These are phyloP conservation scores for Oryzaephilus surinamensis DNA, from an alignment of 1,140 invertebrate species.

Conservation along the genomic window DNA sequence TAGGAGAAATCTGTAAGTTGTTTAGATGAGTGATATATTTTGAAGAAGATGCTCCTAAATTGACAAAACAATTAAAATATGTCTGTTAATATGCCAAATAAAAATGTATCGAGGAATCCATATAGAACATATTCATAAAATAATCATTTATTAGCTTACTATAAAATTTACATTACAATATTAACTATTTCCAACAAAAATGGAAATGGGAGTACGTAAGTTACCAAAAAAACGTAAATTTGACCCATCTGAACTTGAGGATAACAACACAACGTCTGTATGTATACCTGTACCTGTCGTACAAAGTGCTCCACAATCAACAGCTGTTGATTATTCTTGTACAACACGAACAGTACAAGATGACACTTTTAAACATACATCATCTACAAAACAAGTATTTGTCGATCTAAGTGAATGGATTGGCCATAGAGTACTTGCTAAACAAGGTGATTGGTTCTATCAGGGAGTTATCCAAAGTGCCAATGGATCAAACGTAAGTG, in stretches of 20 bases:
- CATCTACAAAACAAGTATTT: constrained; percentile 22
- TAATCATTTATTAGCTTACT: constrained; percentile 4
- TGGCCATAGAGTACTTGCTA: constrained; percentile 80
- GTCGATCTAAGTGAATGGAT: constrained; percentile 84
- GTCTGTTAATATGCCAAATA: constrained; percentile 5
- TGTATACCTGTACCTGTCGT: constrained; percentile 32
- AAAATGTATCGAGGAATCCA: constrained; percentile 17
- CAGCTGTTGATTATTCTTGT: constrained; percentile 49
- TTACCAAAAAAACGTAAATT: constrained; percentile 85
- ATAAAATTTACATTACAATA: background rate
- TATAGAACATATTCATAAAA: constrained; percentile 23
- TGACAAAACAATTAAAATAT: constrained; percentile 9
- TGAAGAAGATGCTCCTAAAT: constrained; percentile 10
- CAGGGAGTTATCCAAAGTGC: constrained; percentile 65
- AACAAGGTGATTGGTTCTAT: constrained; percentile 67
- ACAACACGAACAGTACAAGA: no score
- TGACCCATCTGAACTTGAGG: constrained; percentile 71
- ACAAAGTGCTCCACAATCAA: constrained; percentile 42
- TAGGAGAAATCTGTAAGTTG: background rate
- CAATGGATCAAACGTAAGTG: constrained; percentile 39
- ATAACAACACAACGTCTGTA: constrained; percentile 30
- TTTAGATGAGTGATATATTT: constrained; percentile 8
- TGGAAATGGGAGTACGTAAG: constrained; percentile 46
- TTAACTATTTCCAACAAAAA: constrained; percentile 17
- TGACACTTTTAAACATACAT: constrained; percentile 7